These are phyloP conservation scores for Geotrupes spiniger DNA, from an alignment of 2,888 invertebrate genomes.

Conservation along the genomic window DNA sequence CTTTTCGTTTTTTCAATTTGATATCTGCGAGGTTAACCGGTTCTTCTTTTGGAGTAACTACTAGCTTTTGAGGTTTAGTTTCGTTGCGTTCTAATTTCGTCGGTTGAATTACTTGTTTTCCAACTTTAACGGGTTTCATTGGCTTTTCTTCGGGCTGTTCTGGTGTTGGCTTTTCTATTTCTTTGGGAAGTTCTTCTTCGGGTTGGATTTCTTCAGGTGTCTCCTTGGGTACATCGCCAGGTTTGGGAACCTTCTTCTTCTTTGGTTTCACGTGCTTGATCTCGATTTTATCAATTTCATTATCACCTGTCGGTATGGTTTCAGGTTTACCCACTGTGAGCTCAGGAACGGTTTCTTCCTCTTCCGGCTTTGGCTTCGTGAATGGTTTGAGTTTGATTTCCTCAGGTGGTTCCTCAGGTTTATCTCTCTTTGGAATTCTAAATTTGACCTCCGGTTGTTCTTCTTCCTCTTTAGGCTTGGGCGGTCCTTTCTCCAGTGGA, in stretches of 20 bases:
- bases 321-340: slow-evolving; percentile 45
- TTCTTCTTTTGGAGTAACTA: slow-evolving; percentile 52
- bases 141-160: slow-evolving; percentile 27
- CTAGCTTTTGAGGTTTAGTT: slow-evolving; percentile 53
- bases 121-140: slow-evolving; percentile 14
- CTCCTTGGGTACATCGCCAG: not conserved
- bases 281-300: slow-evolving; percentile 21
- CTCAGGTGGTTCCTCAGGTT: slow-evolving; percentile 40
- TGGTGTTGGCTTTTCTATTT: not conserved
- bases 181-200: slow-evolving; percentile 9
- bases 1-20: slow-evolving; percentile 61
- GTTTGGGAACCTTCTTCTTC: slow-evolving; percentile 21
- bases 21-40: slow-evolving; percentile 60
- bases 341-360: slow-evolving; percentile 51
- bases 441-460: slow-evolving; percentile 43
- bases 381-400: slow-evolving; percentile 28
- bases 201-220: slow-evolving; percentile 26
- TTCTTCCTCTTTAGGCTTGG: slow-evolving; percentile 43
- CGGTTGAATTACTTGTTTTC: slow-evolving; percentile 39
- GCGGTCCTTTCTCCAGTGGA: slow-evolving; percentile 30
- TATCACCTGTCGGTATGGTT: slow-evolving; percentile 35
- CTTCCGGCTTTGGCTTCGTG: slow-evolving; percentile 23
- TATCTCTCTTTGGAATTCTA: slow-evolving; percentile 32
- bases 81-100: slow-evolving; percentile 44
- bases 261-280: slow-evolving; percentile 30